These are phyloP conservation scores for Tipula unca DNA, from an alignment of 2,888 invertebrate species.

Conservation along the genomic window DNA sequence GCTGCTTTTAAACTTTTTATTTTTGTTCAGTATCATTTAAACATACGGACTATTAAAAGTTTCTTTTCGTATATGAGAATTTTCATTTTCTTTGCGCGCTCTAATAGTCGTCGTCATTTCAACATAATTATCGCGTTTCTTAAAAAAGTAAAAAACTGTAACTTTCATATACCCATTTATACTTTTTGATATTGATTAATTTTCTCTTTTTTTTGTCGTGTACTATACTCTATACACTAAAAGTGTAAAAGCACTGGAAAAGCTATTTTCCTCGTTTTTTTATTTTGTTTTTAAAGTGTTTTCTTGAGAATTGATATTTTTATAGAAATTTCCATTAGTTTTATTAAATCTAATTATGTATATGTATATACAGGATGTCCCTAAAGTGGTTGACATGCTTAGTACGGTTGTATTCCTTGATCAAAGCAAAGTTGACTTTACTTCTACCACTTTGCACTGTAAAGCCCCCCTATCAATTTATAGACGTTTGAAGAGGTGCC, in stretches of 20 bases:
- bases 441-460: too few relatives aligned
- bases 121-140: slow-evolving; percentile 8
- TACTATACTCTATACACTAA: not conserved
- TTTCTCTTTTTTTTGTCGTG: not conserved
- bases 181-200: not conserved
- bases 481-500: too few relatives aligned
- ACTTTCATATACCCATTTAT: not conserved
- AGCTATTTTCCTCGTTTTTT: not conserved
- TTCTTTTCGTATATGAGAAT: not conserved
- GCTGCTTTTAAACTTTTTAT: not conserved
- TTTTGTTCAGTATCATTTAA: not conserved
- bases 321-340: not conserved
- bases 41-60: slow-evolving; percentile 1
- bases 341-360: not conserved
- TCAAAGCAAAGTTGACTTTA: too few relatives aligned
- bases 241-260: not conserved
- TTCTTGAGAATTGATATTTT: not conserved
- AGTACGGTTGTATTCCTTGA: too few relatives aligned
- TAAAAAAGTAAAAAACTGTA: not conserved
- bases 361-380: too few relatives aligned
- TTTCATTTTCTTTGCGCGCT: not conserved
- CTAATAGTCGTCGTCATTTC: not conserved
- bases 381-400: too few relatives aligned
- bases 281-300: not conserved
- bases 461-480: too few relatives aligned